Conservation (phyloP, 1,140 invertebrate species). For the Phortica variegata region DNA sequence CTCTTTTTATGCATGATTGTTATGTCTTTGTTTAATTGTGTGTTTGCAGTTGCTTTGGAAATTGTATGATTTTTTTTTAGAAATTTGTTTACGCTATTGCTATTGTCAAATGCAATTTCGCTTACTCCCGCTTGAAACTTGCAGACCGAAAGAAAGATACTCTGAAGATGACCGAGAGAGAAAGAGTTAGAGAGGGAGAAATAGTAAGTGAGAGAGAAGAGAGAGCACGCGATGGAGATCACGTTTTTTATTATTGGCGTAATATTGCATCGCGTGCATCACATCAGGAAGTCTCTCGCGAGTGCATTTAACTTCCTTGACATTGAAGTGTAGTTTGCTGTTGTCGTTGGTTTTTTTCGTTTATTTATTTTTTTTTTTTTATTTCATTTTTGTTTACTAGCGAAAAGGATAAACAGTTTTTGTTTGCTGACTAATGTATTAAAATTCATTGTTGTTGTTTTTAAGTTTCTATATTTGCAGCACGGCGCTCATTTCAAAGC, state of each 20-base stretch:
- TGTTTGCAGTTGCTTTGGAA: background rate
- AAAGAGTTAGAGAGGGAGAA: too few relatives aligned
- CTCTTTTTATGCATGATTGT: too few relatives aligned
- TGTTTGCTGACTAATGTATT: too few relatives aligned
- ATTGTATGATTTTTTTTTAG: background rate
- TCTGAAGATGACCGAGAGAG: too few relatives aligned
- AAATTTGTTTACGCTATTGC: background rate
- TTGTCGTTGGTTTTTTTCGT: background rate
- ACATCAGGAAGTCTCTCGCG: slow-evolving; percentile 35
- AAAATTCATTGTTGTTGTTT: slow-evolving; percentile 11
- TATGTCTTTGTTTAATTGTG: too few relatives aligned
- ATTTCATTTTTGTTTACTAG: too few relatives aligned
- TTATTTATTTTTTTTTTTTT: too few relatives aligned
- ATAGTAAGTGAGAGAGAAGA: too few relatives aligned
- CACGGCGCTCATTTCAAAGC: slow-evolving; percentile 4
- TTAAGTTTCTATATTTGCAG: slow-evolving; percentile 27
- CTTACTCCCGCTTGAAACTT: background rate
- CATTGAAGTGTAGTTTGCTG: slow-evolving; percentile 31
- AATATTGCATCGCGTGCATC: slow-evolving; percentile 19
- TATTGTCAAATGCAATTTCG: background rate
- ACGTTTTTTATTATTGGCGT: background rate
- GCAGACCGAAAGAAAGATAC: too few relatives aligned
- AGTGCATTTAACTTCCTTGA: slow-evolving; percentile 42
- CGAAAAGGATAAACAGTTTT: too few relatives aligned
- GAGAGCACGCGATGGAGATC: background rate